Evolutionary conservation across 1,140 invertebrate genomes (phyloP).

Genomic region (Drosophila takahashii): DNA sequence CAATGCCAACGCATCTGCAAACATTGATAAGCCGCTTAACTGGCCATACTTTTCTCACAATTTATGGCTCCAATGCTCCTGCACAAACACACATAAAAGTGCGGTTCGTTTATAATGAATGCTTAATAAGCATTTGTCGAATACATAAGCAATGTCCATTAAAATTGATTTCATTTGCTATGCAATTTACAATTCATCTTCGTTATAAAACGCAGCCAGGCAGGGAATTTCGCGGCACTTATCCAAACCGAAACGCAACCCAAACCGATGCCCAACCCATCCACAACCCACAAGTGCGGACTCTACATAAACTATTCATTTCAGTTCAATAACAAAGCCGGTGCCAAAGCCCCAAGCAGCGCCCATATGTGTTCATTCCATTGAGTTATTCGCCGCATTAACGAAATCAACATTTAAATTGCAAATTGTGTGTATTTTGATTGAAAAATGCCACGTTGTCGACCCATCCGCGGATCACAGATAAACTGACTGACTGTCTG

Average conservation of each 20-base stretch:
- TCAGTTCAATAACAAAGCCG: constrained; percentile 60
- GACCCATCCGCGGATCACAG: constrained; percentile 11
- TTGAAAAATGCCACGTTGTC: constrained; percentile 54
- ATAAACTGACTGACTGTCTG: constrained; percentile 4
- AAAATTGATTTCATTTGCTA: constrained; percentile 59
- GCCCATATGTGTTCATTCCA: constrained; percentile 53
- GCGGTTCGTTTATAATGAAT: constrained; percentile 51
- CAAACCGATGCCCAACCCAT: constrained; percentile 4
- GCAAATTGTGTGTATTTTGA: constrained; percentile 70
- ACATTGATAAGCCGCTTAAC: constrained; percentile 64
- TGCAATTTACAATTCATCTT: constrained; percentile 63
- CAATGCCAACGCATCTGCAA: constrained; percentile 29
- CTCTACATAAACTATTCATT: constrained; percentile 60
- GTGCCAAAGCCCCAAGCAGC: constrained; percentile 41
- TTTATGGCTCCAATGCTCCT: constrained; percentile 32
- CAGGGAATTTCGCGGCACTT: constrained; percentile 40
- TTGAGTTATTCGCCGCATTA: constrained; percentile 64
- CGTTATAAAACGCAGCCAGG: constrained; percentile 48
- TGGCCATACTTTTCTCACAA: constrained; percentile 52
- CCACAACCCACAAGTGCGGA: constrained; percentile 16
- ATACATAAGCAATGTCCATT: constrained; percentile 64
- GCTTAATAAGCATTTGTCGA: constrained; percentile 57
- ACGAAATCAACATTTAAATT: constrained; percentile 78
- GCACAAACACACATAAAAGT: constrained; percentile 23
- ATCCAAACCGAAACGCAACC: constrained; percentile 8